Base-by-base conservation (phyloP, 2,113 vertebrate genomes). In the Chaetodon auriga region DNA sequence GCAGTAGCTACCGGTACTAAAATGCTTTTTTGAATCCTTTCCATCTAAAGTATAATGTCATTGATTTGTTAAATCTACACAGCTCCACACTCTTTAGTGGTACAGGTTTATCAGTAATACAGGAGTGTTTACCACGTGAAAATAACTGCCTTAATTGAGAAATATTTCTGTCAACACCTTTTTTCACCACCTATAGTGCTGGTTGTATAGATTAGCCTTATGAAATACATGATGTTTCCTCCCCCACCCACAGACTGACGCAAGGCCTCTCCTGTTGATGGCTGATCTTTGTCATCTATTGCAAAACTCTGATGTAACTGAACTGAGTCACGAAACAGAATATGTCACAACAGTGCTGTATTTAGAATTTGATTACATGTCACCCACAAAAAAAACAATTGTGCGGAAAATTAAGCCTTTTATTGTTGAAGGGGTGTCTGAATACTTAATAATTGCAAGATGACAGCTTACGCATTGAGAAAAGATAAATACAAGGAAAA, bases 291-390 rank as follows among this genome's bases (percentile, higher is more conserved):
- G 7, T 62, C 11, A 45, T 46, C 21, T 46, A 21, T 15, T 35
- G 11, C 54, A 75, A 62, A 48, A 48, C 23, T 68, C 21, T 66
- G 61, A 73, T 23, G 69, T 38, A 58, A 65, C 23, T 75, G 46
- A 49, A 45, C 11, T 43, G 53, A 71, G 23, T 75, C 23, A 54
- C 53, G 8, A 11, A 73, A 54, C 43, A 71, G 25, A n/a, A 45
- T 19, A 35, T 63, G 57, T 74, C 55, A n/a, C n/a, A 75, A 68
- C 43, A 62, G n/a, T 30, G 53, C 23, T 21, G 19, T 10, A 21
- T 54, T 16, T 16, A 57, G 7, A 51, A 82, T 69, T 55, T 30
- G 18, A 58, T 48, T 11, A 65, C 19, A 69, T 53, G 46, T 70
- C 65, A 46, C 19, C 7, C 49, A 46, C 9, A 55, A 43, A 57